A percentile compares a stretch with the other conserved stretches of the same genome.
Evolutionary conservation across 1,140 invertebrate genomes (phyloP).

Genomic region (Papilio helenus): DNA sequence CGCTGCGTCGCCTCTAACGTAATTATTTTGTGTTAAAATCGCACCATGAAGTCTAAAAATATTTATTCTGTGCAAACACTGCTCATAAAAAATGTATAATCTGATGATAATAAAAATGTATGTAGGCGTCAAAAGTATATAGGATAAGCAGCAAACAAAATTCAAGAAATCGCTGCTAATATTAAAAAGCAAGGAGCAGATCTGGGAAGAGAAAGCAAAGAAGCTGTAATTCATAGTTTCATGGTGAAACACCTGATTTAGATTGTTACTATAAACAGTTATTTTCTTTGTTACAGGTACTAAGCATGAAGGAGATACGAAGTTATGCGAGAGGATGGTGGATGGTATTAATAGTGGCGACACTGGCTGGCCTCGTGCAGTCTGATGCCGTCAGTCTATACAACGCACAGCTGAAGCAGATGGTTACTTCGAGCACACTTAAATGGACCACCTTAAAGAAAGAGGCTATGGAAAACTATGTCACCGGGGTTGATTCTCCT

Average conservation of each 20-base stretch:
- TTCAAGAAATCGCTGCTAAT: background rate
- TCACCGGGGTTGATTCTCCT: constrained; percentile 67
- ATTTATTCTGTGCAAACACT: background rate
- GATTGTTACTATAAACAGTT: background rate
- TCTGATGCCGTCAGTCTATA: constrained; percentile 66
- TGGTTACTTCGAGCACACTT: constrained; percentile 75
- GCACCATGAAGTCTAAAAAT: background rate
- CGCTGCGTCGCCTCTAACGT: constrained; percentile 39
- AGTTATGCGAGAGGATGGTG: constrained; percentile 70
- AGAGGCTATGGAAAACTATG: constrained; percentile 71
- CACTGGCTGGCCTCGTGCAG: constrained; percentile 57
- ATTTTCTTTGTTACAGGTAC: constrained; percentile 58
- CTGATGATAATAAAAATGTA: background rate
- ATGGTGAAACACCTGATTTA: background rate
- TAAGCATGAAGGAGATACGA: constrained; percentile 69
- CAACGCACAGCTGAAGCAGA: constrained; percentile 69
- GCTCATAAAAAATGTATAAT: background rate
- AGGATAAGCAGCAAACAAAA: background rate
- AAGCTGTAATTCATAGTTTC: background rate
- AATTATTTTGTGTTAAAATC: constrained; percentile 40
- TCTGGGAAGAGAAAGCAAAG: background rate
- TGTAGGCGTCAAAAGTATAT: background rate
- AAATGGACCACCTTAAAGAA: constrained; percentile 72
- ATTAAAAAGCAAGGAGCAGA: background rate
- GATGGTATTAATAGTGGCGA: constrained; percentile 65